Conservation (phyloP, 2,113 vertebrate species). For the Melanerpes formicivorus region DNA sequence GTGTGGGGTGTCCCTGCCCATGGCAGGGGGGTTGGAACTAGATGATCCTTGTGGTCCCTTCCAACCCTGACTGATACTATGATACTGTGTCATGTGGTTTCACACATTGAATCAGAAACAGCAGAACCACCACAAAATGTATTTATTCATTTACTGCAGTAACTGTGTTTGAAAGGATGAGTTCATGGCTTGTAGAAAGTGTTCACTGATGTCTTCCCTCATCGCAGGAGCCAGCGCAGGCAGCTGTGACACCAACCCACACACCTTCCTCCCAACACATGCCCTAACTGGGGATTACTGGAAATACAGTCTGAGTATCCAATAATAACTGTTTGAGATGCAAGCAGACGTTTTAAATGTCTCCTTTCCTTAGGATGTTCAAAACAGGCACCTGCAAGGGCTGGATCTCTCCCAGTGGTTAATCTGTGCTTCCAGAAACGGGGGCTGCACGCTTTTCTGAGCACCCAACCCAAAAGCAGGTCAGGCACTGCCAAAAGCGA, state of each 20-base stretch:
- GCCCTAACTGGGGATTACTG: background rate
- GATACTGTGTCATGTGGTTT: background rate
- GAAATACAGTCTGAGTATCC: background rate
- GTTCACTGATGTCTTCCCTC: background rate
- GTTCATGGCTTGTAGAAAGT: background rate
- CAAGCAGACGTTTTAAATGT: background rate
- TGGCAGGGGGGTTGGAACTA: no score
- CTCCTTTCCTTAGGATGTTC: background rate
- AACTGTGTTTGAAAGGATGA: background rate
- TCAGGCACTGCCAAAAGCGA: rapidly evolving
- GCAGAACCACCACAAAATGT: background rate
- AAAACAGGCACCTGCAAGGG: background rate
- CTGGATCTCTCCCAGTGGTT: background rate
- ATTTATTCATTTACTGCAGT: background rate
- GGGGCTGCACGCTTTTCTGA: background rate
- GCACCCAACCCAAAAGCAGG: no score
- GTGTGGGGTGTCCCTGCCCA: no score
- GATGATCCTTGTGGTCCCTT: no score
- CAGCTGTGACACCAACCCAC: background rate
- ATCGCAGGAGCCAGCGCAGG: background rate
- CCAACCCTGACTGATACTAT: no score
- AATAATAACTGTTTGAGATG: background rate
- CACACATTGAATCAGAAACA: background rate
- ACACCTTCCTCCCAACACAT: rapidly evolving
- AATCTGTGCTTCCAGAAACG: background rate